Conservation (phyloP, 2,797 vertebrate genomes). For the Phylloscopus collybita region DNA sequence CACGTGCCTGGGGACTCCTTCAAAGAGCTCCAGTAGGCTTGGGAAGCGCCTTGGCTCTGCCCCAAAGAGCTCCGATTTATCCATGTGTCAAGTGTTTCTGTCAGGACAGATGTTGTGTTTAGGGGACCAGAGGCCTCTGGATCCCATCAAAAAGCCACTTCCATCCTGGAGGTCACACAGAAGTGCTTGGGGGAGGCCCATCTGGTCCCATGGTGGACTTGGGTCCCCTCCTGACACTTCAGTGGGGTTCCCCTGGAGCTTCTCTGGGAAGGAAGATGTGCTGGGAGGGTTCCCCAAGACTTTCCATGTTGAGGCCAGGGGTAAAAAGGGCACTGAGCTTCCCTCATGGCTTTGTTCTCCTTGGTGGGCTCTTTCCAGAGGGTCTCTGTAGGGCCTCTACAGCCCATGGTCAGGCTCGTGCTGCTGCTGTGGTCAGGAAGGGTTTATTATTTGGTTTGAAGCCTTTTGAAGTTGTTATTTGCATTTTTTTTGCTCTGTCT, state of each 20-base stretch:
- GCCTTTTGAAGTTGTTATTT: slow-evolving; percentile 32
- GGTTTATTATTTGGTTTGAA: background rate
- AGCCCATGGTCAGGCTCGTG: background rate
- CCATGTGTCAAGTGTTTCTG: slow-evolving; percentile 17
- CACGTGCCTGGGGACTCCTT: background rate
- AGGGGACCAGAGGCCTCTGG: background rate
- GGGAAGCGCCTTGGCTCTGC: slow-evolving; percentile 35
- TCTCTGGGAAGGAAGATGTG: background rate
- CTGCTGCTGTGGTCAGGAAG: slow-evolving; percentile 1
- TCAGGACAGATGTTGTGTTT: slow-evolving; percentile 45
- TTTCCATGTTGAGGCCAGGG: background rate
- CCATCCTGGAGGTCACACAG: slow-evolving; percentile 11
- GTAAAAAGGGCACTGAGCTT: background rate
- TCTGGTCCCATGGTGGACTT: background rate
- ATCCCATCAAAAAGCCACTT: slow-evolving; percentile 43
- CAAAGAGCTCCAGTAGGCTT: slow-evolving; percentile 46
- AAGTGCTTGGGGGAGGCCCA: background rate
- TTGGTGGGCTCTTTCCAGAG: background rate
- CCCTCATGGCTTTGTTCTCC: slow-evolving; percentile 25
- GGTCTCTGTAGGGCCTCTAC: background rate
- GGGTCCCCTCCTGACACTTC: background rate
- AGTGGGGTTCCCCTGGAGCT: background rate
- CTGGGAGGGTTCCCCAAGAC: background rate
- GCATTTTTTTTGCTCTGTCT: background rate
- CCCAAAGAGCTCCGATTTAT: background rate